phyloP scores from a whole-genome alignment of 1,140 invertebrate genomes.

The Linepithema humile region DNA sequence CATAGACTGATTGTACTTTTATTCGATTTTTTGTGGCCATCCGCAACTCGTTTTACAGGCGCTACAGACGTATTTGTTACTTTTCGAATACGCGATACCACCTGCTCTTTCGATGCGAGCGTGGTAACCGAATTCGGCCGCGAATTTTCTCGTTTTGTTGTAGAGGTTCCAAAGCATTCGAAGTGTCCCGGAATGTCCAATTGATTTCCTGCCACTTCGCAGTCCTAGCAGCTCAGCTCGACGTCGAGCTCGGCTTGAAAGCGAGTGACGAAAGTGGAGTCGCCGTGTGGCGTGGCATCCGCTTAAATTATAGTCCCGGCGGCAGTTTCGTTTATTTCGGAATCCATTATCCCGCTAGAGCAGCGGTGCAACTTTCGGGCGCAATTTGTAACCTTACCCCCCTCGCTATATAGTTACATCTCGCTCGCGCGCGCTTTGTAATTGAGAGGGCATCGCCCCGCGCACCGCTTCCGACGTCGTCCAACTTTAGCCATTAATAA shows the following conservation, averaged over 20 bases:
- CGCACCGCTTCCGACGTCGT: not conserved
- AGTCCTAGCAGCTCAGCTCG: conserved; percentile 16
- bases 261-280: conserved; percentile 56
- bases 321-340: conserved; percentile 57
- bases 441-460: conserved; percentile 14
- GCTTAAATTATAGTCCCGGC: conserved; percentile 55
- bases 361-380: conserved; percentile 33
- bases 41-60: conserved; percentile 26
- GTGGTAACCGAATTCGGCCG: not conserved
- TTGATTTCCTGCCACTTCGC: conserved; percentile 68
- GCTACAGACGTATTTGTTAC: conserved; percentile 38
- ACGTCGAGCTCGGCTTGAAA: conserved; percentile 38
- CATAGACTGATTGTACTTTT: conserved; percentile 6
- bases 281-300: conserved; percentile 22
- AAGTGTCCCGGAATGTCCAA: conserved; percentile 59
- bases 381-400: conserved; percentile 63
- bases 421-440: conserved; percentile 50
- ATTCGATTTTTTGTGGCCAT: conserved; percentile 20
- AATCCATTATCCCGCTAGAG: conserved; percentile 57
- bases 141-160: conserved; percentile 43
- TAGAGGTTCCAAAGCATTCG: conserved; percentile 4
- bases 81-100: conserved; percentile 15
- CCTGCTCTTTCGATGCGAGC: no score
- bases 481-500: conserved; percentile 67
- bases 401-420: not conserved